Conservation (phyloP, 2,888 invertebrate genomes). For the Drosophila tripunctata region DNA sequence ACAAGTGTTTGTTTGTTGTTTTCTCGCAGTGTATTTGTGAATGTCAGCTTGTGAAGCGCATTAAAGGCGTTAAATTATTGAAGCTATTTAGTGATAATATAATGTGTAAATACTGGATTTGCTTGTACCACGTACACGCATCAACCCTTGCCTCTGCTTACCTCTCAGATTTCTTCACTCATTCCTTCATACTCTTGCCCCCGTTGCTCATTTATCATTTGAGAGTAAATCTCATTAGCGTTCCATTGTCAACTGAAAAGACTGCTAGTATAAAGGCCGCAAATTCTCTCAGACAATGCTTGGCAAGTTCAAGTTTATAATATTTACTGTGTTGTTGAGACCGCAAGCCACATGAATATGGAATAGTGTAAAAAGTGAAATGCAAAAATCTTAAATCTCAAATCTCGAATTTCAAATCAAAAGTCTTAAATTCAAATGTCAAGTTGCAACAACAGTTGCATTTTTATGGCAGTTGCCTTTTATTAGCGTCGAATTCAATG, state of each 20-base stretch:
- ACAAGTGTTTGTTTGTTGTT: not conserved
- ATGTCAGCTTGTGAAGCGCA: not conserved
- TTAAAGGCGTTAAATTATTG: conserved; percentile 23
- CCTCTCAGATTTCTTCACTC: not conserved
- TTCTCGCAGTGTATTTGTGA: not conserved
- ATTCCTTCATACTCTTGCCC: not conserved
- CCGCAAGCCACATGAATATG: conserved; percentile 43
- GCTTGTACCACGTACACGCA: not conserved
- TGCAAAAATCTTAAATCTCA: conserved; percentile 40
- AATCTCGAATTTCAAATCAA: conserved; percentile 30
- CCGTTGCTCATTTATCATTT: not conserved
- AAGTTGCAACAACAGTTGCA: conserved; percentile 29
- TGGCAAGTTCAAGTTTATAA: conserved; percentile 29
- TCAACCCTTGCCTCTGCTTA: not conserved
- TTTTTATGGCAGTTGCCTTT: conserved; percentile 54
- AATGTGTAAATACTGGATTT: conserved; percentile 15
- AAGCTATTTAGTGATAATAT: conserved; percentile 34
- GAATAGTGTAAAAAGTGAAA: conserved; percentile 18
- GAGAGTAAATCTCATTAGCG: conserved; percentile 49
- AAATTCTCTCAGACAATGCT: conserved; percentile 1
- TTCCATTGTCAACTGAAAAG: conserved; percentile 39
- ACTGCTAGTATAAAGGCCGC: conserved; percentile 19
- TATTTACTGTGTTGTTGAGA: conserved; percentile 1
- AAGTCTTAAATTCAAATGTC: conserved; percentile 35
- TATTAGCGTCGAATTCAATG: conserved; percentile 36